Conservation (phyloP, 2,888 invertebrate genomes). For the Melanotus villosus region DNA sequence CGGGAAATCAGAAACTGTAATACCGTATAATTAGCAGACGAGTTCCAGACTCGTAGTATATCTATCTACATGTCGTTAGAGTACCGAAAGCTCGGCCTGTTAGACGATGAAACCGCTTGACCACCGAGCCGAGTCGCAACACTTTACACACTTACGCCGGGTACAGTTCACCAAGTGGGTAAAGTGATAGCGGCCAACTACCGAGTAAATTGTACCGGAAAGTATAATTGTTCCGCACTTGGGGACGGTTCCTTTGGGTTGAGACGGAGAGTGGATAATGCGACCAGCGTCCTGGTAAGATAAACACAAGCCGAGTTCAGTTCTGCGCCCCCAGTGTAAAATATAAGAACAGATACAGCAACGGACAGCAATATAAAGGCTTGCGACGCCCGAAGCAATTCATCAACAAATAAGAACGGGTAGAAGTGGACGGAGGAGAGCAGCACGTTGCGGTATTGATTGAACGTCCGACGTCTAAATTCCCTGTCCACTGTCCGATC, state of each 20-base stretch:
- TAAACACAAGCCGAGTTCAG: slow-evolving; percentile 37
- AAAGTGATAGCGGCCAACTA: background rate
- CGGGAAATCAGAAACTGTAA: slow-evolving; percentile 53
- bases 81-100: slow-evolving; percentile 7
- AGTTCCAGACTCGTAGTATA: slow-evolving; percentile 36
- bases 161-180: background rate
- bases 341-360: slow-evolving; percentile 41
- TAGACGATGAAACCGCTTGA: slow-evolving; percentile 15
- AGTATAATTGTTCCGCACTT: slow-evolving; percentile 41
- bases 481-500: slow-evolving; percentile 35
- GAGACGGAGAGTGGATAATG: slow-evolving; percentile 29
- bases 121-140: slow-evolving; percentile 12
- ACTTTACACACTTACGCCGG: background rate
- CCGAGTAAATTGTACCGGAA: slow-evolving; percentile 32
- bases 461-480: slow-evolving; percentile 31
- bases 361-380: slow-evolving; percentile 47
- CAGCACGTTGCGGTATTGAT: slow-evolving; percentile 41
- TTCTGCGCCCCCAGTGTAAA: slow-evolving; percentile 37
- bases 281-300: slow-evolving; percentile 32
- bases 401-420: slow-evolving; percentile 51
- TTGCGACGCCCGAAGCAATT: slow-evolving; percentile 47
- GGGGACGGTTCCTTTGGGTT: slow-evolving; percentile 26
- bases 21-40: slow-evolving; percentile 53
- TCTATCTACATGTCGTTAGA: slow-evolving; percentile 40
- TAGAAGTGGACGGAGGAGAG: slow-evolving; percentile 37